Conservation (phyloP, 2,113 vertebrate species). For the Glaucidium brasilianum region DNA sequence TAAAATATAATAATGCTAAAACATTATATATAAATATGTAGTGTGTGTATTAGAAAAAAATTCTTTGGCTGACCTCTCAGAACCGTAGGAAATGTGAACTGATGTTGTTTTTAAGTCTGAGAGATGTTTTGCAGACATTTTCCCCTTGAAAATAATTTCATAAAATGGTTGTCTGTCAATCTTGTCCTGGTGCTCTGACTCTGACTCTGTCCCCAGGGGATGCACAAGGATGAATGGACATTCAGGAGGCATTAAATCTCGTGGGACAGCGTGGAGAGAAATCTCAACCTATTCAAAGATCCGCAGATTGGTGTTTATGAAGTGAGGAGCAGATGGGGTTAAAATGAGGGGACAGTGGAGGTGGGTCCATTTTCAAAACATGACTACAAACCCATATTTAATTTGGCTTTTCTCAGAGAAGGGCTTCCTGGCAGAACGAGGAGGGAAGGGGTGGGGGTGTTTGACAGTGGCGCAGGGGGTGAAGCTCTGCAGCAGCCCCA, state of each 20-base stretch:
- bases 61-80: background rate
- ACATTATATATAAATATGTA: background rate
- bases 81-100: background rate
- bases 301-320: background rate
- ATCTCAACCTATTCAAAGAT: background rate
- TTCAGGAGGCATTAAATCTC: slow-evolving; percentile 11
- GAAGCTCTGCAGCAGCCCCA: background rate
- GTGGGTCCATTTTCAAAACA: background rate
- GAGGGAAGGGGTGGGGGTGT: background rate
- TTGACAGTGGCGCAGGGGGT: background rate
- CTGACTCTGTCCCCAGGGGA: background rate
- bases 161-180: slow-evolving; percentile 4
- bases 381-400: background rate
- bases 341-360: background rate
- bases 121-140: background rate
- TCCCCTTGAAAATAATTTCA: background rate
- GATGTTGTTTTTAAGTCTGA: background rate
- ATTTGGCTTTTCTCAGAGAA: background rate
- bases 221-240: background rate
- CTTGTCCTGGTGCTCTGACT: background rate
- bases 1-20: background rate
- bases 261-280: background rate
- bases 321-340: background rate
- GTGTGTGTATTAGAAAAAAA: background rate
- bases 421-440: background rate